These are phyloP conservation scores for Steatornis caripensis DNA, from an alignment of 2,113 vertebrate genomes.

Conservation along the genomic window DNA sequence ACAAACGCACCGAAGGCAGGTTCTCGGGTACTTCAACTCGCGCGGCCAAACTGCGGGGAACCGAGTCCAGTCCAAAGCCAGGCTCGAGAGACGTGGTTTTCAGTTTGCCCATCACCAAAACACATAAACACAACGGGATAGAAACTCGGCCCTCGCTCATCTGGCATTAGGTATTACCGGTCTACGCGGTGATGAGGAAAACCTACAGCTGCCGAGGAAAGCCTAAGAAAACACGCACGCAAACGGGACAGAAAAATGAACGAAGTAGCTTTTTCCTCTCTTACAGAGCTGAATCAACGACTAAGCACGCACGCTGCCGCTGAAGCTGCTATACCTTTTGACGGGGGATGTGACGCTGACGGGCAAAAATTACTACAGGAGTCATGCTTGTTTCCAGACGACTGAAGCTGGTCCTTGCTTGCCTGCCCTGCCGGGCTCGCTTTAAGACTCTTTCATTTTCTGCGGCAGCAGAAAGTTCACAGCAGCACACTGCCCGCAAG, in stretches of 20 bases:
- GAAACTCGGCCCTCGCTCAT: not conserved
- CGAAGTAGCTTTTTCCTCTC: not conserved
- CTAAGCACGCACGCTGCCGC: not conserved
- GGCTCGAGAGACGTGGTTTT: not conserved
- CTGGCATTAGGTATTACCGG: not conserved
- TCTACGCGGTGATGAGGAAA: not conserved
- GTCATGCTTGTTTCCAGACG: not conserved
- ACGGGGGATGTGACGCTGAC: not conserved
- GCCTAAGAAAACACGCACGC: not conserved
- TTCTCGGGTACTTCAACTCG: not conserved
- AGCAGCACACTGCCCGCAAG: not conserved
- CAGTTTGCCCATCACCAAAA: not conserved
- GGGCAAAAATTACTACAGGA: not conserved
- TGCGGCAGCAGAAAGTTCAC: not conserved
- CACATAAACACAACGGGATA: not conserved
- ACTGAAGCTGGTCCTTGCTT: not conserved
- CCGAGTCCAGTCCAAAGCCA: not conserved
- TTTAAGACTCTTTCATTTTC: not conserved
- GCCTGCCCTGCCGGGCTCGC: not conserved
- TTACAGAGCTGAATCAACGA: not conserved
- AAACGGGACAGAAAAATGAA: not conserved
- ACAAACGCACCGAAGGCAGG: not conserved
- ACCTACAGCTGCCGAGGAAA: not conserved
- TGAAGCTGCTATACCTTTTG: not conserved
- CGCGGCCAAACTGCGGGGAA: not conserved